Percentiles rank a stretch among this genome's conserved stretches.
Conservation (phyloP, 30 jellyfish, hydroid and myxozoan species). For the Hydractinia echinata region DNA sequence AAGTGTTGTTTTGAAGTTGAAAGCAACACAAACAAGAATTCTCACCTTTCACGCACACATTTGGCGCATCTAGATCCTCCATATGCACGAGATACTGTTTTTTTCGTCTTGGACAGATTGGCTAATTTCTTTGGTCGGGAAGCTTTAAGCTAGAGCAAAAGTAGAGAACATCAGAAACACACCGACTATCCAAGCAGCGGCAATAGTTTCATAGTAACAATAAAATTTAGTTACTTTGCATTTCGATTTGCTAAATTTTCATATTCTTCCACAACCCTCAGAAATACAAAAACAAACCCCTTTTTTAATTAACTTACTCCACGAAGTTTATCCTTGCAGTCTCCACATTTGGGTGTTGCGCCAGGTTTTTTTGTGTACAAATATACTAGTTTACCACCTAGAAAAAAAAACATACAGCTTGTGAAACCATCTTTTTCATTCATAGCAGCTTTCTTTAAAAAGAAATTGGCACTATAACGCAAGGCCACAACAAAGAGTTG, state of each 20-base stretch:
- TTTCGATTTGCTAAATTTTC: neutral
- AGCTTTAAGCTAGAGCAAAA: conserved; percentile 46
- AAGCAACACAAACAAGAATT: neutral
- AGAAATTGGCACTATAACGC: too few relatives aligned
- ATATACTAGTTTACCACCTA: conserved; percentile 88
- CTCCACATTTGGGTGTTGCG: conserved; percentile 91
- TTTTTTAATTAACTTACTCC: conserved; percentile 60
- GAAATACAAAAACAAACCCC: neutral
- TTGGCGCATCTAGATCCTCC: conserved; percentile 95
- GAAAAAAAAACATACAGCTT: neutral
- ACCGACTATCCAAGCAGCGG: neutral
- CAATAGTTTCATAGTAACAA: neutral
- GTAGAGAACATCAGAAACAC: neutral
- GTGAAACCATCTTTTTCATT: neutral
- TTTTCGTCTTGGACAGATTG: conserved; percentile 73
- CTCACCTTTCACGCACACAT: conserved; percentile 88
- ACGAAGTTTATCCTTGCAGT: conserved; percentile 68
- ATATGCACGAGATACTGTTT: conserved; percentile 89
- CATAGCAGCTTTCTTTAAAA: too few relatives aligned
- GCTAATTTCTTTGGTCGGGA: conserved; percentile 77
- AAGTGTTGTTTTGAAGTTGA: neutral
- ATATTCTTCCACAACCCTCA: neutral
- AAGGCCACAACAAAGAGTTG: too few relatives aligned
- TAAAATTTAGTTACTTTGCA: neutral
- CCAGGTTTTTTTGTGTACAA: conserved; percentile 79